Evolutionary conservation across 2,888 invertebrate genomes (phyloP).

Genomic region (Drosophila kanekoi): DNA sequence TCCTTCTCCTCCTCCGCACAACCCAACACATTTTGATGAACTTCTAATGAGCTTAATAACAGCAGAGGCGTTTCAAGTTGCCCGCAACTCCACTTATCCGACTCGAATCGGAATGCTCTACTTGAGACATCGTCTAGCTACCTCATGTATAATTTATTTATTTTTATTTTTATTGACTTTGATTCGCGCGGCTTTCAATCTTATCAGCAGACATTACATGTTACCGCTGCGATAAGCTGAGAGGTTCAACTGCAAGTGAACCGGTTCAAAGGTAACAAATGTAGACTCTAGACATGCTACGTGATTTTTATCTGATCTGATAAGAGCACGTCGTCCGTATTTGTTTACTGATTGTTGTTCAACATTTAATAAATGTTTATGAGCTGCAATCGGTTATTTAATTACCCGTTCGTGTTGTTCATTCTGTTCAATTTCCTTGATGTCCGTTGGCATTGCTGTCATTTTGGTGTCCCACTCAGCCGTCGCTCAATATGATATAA

Average conservation of each 20-base stretch:
- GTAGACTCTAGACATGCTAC: neutral
- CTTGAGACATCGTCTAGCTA: conserved; percentile 1
- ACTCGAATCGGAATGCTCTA: conserved; percentile 14
- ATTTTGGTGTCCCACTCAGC: conserved; percentile 26
- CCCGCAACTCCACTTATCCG: conserved; percentile 27
- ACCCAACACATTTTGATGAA: conserved; percentile 53
- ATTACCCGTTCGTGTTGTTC: conserved; percentile 61
- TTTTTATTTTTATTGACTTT: conserved; percentile 41
- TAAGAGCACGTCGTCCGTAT: conserved; percentile 3
- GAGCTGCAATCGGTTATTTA: conserved; percentile 24
- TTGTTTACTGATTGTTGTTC: neutral
- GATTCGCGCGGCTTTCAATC: conserved; percentile 50
- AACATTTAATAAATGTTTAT: conserved; percentile 38
- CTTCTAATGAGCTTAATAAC: conserved; percentile 75
- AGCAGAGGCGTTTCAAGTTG: conserved; percentile 34
- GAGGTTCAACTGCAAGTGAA: conserved; percentile 38
- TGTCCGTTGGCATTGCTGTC: conserved; percentile 38
- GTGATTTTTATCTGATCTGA: conserved; percentile 20
- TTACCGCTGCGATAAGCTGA: conserved; percentile 45
- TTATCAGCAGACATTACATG: conserved; percentile 51
- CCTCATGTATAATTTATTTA: conserved; percentile 18
- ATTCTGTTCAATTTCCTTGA: conserved; percentile 18
- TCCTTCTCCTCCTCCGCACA: neutral
- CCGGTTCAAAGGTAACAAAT: conserved; percentile 47
- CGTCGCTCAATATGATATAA: conserved; percentile 24